These are phyloP conservation scores for Drosophila kambysellisi DNA, from an alignment of 2,888 invertebrate genomes.

Conservation along the genomic window DNA sequence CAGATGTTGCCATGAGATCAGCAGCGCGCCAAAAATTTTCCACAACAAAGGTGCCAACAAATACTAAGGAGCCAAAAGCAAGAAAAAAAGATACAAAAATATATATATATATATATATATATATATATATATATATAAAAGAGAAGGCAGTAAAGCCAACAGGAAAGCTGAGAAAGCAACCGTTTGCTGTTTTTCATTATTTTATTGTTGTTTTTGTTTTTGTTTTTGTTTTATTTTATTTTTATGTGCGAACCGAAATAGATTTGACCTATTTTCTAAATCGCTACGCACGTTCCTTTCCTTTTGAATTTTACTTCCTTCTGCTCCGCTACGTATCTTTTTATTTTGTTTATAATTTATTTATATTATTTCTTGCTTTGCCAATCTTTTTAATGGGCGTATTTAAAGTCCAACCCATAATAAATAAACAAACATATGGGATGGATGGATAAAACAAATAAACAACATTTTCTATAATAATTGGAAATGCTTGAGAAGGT, in stretches of 20 bases:
- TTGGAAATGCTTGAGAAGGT: neutral
- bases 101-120: neutral
- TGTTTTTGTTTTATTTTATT: slow-evolving; percentile 38
- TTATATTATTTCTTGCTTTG: slow-evolving; percentile 7
- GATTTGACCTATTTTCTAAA: slow-evolving; percentile 75
- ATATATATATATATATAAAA: neutral
- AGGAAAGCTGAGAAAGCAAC: slow-evolving; percentile 41
- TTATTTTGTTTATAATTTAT: slow-evolving; percentile 8
- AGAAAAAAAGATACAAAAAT: slow-evolving; percentile 34
- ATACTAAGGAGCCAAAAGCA: slow-evolving; percentile 34
- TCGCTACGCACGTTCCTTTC: slow-evolving; percentile 56
- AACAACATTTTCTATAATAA: neutral
- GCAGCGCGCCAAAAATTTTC: slow-evolving; percentile 67
- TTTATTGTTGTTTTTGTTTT: slow-evolving; percentile 34
- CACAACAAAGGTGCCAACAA: slow-evolving; percentile 57
- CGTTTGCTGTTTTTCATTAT: slow-evolving; percentile 57
- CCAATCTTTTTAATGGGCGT: slow-evolving; percentile 47
- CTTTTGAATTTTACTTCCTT: slow-evolving; percentile 33
- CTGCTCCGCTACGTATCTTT: slow-evolving; percentile 8
- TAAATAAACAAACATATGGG: slow-evolving; percentile 34
- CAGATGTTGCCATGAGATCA: slow-evolving; percentile 53
- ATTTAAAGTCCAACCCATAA: slow-evolving; percentile 36
- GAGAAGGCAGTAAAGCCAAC: slow-evolving; percentile 16
- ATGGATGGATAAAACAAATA: neutral
- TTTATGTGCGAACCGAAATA: slow-evolving; percentile 57